Percentiles rank a stretch among this genome's conserved stretches.
phyloP scores from a whole-genome alignment of 2,797 vertebrate species.

The Epinephelus awoara region DNA sequence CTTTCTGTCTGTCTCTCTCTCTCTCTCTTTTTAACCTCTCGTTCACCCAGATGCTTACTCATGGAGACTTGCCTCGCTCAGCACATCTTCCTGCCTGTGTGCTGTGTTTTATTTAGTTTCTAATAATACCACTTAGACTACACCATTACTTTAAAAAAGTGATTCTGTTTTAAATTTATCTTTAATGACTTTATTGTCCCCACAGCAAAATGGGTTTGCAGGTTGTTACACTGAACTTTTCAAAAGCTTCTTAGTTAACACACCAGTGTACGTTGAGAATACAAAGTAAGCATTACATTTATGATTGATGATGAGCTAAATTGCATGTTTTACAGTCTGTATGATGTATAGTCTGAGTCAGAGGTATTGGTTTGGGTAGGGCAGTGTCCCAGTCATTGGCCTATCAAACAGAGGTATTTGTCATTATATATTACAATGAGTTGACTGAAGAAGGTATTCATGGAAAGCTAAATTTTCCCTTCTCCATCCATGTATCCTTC shows the following conservation, averaged over 20 bases:
- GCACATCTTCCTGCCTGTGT: constrained; percentile 46
- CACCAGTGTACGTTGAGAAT: neutral
- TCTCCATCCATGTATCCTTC: too few relatives aligned
- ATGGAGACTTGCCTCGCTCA: constrained; percentile 58
- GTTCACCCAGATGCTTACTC: constrained; percentile 63
- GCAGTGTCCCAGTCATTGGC: neutral
- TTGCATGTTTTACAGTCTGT: neutral
- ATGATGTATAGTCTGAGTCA: neutral
- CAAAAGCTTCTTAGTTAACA: neutral
- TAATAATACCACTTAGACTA: constrained; percentile 44
- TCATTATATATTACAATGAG: too few relatives aligned
- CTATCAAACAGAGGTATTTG: constrained; percentile 1
- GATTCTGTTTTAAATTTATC: constrained; percentile 3
- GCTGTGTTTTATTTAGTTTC: constrained; percentile 42
- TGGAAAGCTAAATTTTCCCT: too few relatives aligned
- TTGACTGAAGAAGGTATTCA: too few relatives aligned
- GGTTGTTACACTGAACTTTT: constrained; percentile 7
- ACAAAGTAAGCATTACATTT: neutral
- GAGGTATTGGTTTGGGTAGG: neutral
- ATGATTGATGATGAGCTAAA: neutral
- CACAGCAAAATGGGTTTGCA: constrained; percentile 28
- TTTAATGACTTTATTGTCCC: constrained; percentile 36
- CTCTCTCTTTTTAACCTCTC: constrained; percentile 50
- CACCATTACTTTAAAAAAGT: constrained; percentile 11
- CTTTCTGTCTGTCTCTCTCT: neutral